A percentile compares a stretch with the other conserved stretches of the same genome.
Conservation (phyloP, 2,888 invertebrate genomes). For the Cephus pygmeus region DNA sequence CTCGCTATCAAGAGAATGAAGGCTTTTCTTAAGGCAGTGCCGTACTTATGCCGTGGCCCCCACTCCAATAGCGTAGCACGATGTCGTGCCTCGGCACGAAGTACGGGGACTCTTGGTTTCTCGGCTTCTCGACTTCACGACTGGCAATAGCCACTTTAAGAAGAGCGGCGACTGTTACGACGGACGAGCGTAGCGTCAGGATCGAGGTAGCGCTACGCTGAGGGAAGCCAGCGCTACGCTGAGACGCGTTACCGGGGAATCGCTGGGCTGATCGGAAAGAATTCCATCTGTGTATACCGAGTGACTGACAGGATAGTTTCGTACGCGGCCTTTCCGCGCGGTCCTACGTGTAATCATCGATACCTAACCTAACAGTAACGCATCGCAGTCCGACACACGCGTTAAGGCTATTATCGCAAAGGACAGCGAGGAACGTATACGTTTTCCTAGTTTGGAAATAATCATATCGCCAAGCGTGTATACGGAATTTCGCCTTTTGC, state of each 20-base stretch:
- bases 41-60: constrained; percentile 62
- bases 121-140: neutral
- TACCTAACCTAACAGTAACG: no score
- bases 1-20: constrained; percentile 60
- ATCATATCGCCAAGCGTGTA: neutral
- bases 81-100: neutral
- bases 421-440: neutral
- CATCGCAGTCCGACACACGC: no score
- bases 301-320: no score
- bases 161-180: neutral
- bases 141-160: neutral
- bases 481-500: neutral
- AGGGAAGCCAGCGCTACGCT: no score
- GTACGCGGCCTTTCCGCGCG: no score
- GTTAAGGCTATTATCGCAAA: no score
- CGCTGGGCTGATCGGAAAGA: no score
- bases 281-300: no score
- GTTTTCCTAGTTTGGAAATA: constrained; percentile 4
- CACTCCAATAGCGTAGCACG: constrained; percentile 32
- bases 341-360: no score
- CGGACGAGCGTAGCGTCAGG: neutral
- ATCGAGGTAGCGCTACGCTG: no score
- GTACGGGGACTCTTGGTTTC: neutral
- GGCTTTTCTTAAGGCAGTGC: constrained; percentile 62
- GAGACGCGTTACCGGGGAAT: no score